phyloP scores from a whole-genome alignment of 2,888 invertebrate species.

The Erpobdella octoculata region DNA sequence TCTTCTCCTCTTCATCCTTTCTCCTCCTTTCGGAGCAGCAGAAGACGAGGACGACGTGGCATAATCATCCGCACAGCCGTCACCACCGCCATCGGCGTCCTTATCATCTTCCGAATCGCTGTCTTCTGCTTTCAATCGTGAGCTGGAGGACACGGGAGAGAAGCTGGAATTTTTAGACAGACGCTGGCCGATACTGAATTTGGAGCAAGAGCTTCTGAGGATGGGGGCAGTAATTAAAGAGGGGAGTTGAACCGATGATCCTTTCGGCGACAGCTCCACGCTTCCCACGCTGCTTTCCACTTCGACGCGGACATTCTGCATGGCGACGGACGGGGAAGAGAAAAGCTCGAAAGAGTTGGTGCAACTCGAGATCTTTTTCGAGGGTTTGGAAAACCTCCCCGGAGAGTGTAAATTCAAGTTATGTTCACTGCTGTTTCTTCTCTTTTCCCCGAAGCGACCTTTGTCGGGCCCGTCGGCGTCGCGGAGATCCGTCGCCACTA shows the following conservation, averaged over 20 bases:
- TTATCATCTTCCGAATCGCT: not conserved
- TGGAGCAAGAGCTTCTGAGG: not conserved
- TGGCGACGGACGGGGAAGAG: not conserved
- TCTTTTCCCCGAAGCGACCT: not conserved
- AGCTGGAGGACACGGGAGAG: not conserved
- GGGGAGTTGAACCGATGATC: not conserved
- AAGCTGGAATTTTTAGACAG: not conserved
- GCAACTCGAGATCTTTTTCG: not conserved
- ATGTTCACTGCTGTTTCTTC: not conserved
- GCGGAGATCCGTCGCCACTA: not conserved
- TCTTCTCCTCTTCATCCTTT: not conserved
- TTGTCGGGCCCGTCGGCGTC: not conserved
- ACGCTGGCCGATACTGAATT: not conserved
- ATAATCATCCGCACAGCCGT: not conserved
- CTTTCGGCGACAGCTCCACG: conserved; percentile 21
- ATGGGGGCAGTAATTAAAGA: not conserved
- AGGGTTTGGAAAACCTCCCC: not conserved
- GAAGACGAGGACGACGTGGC: conserved; percentile 1
- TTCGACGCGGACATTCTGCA: conserved; percentile 24
- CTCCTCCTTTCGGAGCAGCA: too few species aligned
- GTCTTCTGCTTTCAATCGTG: not conserved
- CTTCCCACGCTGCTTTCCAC: conserved; percentile 30
- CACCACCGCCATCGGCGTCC: not conserved
- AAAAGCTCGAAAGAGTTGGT: not conserved
- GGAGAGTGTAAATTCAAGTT: not conserved